Conservation (phyloP, 2,888 invertebrate genomes). For the Piscicola geometra region DNA sequence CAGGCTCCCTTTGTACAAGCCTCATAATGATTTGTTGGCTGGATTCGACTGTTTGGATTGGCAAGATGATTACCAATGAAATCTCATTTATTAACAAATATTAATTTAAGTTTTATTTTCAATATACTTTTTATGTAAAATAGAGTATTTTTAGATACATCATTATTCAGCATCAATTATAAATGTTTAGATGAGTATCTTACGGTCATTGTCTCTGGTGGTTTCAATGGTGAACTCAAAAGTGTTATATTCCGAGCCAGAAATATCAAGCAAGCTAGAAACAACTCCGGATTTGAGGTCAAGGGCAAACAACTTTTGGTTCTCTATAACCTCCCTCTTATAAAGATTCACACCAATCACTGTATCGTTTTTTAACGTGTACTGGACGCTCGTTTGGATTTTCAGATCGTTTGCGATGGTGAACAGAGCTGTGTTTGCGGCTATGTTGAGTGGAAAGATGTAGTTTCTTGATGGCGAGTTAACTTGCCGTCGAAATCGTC, state of each 20-base stretch:
- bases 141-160: too few species aligned
- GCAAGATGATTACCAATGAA: too few species aligned
- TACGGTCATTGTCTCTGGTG: not conserved
- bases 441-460: not conserved
- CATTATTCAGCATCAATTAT: too few species aligned
- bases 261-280: not conserved
- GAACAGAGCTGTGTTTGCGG: not conserved
- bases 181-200: too few species aligned
- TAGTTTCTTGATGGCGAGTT: not conserved
- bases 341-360: not conserved
- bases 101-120: too few species aligned
- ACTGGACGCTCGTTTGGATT: not conserved
- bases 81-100: too few species aligned
- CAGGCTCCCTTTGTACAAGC: not conserved
- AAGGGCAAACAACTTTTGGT: not conserved
- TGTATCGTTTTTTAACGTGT: not conserved
- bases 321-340: not conserved
- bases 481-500: not conserved
- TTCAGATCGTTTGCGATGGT: not conserved
- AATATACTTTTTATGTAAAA: too few species aligned
- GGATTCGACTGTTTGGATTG: slow-evolving; percentile 2
- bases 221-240: not conserved
- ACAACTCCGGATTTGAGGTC: not conserved
- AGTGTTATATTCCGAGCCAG: not conserved
- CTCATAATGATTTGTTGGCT: not conserved